Conservation (phyloP, 2,113 vertebrate species). For the Cyrtonyx montezumae region DNA sequence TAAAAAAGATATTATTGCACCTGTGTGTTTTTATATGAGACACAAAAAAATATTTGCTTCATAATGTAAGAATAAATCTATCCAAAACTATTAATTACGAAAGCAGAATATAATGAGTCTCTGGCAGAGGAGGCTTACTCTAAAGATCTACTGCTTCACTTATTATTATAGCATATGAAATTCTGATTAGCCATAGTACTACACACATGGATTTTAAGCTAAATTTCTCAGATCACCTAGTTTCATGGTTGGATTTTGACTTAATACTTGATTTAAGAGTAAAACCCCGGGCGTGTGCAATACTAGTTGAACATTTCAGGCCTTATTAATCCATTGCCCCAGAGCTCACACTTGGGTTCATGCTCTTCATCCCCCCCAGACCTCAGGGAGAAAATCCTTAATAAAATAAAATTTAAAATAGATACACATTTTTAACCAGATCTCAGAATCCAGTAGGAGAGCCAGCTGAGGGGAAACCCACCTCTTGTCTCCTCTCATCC, state of each 20-base stretch:
- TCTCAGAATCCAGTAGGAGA: not conserved
- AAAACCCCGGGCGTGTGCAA: constrained; percentile 38
- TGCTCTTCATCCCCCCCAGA: not conserved
- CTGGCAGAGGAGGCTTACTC: constrained; percentile 10
- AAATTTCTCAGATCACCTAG: constrained; percentile 60
- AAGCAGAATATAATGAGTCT: not conserved
- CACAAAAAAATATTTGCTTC: not conserved
- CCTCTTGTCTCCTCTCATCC: not conserved
- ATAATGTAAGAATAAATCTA: not conserved
- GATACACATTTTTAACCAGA: not conserved
- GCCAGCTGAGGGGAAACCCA: not conserved
- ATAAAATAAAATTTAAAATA: not conserved
- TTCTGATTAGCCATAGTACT: constrained; percentile 55
- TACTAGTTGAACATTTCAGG: constrained; percentile 12
- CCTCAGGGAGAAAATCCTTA: not conserved
- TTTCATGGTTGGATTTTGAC: constrained; percentile 56
- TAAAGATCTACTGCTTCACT: constrained; percentile 24
- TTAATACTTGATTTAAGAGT: constrained; percentile 51
- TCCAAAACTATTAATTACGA: constrained; percentile 32
- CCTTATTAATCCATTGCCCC: constrained; percentile 48
- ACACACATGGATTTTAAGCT: constrained; percentile 49
- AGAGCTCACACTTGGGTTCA: not conserved
- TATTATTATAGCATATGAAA: constrained; percentile 30
- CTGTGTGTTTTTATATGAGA: not conserved
- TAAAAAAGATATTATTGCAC: not conserved